Evolutionary conservation across 2,113 vertebrate genomes (phyloP), one percentile per base, ranked within the genome.

Genomic region (Peromyscus polionotus): DNA sequence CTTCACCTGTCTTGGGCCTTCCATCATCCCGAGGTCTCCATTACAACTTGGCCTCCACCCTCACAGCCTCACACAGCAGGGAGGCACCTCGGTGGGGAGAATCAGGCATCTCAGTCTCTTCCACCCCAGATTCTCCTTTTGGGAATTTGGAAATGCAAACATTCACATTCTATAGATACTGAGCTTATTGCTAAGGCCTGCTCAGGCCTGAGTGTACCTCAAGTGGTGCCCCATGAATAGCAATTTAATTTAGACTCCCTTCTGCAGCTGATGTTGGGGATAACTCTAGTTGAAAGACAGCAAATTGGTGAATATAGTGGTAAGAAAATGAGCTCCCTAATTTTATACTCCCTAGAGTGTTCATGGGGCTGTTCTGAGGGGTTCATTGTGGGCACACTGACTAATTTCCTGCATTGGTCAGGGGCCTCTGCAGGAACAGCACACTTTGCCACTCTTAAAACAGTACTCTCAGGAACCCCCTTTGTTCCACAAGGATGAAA

Each of bases 251-350:
- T 85, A 72, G 16, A 79, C 24, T 73, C 45, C 84, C 75, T 90
- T 77, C 59, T 86, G 48, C 83, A 83, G 80, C 19, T 95, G 88
- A 84, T 45, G 33, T 85, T 88, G 96, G 61, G 65, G 45, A 80
- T 95, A 91, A 61, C 81, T 91, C 48, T 70, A 90, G 59, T 92
- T 95, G 88, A 95, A 95, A 95, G 76, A 68, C 92, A 95, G 33
- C 51, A 90, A 94, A 94, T 83, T 68, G 94, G 70, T 33, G 48
- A 92, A 85, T 81, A 68, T 36, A 24, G 42, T 10, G 11, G 45
- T 14, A 5, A 88, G 36, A 70, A 11, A 54, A 28, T 6, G 36
- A 17, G 16, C 86, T 88, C 67, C 65, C 86, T 94, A 81, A 95
- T 91, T 91, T 94, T 92, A 73, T 89, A 6, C 73, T 45, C 28